A percentile compares a stretch with the other conserved stretches of the same genome.
phyloP scores from a whole-genome alignment of 2,888 invertebrate species.

The Nemoura dubitans region DNA sequence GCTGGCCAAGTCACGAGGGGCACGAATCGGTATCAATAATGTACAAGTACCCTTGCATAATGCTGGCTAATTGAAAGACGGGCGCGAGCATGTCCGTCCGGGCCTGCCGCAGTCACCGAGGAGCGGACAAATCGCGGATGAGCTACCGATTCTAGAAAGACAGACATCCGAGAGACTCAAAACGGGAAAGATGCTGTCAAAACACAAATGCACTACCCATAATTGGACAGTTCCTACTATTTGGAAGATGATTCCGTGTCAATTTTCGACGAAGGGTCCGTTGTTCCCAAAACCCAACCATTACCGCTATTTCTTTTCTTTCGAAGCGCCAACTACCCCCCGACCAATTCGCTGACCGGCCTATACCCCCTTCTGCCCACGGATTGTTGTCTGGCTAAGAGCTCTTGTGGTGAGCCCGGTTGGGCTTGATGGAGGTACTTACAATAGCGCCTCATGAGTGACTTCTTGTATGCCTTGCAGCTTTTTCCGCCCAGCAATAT shows the following conservation, averaged over 20 bases:
- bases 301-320: not conserved
- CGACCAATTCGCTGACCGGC: too few species aligned
- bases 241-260: not conserved
- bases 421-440: constrained; percentile 68
- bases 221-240: not conserved
- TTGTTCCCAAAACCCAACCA: not conserved
- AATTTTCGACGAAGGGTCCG: not conserved
- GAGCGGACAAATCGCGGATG: not conserved
- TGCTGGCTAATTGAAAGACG: not conserved
- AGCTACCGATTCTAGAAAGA: not conserved
- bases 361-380: not conserved
- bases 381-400: not conserved
- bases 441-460: constrained; percentile 93
- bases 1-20: not conserved
- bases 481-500: constrained; percentile 65
- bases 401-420: too few species aligned
- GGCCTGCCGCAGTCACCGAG: not conserved
- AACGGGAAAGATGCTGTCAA: not conserved
- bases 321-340: not conserved
- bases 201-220: not conserved
- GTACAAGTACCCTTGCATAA: not conserved
- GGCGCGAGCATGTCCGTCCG: not conserved
- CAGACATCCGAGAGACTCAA: not conserved
- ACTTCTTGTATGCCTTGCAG: constrained; percentile 84
- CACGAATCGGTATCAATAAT: constrained; percentile 12